Base-by-base conservation (phyloP, 2,113 vertebrate species). In the Aplodontia rufa region DNA sequence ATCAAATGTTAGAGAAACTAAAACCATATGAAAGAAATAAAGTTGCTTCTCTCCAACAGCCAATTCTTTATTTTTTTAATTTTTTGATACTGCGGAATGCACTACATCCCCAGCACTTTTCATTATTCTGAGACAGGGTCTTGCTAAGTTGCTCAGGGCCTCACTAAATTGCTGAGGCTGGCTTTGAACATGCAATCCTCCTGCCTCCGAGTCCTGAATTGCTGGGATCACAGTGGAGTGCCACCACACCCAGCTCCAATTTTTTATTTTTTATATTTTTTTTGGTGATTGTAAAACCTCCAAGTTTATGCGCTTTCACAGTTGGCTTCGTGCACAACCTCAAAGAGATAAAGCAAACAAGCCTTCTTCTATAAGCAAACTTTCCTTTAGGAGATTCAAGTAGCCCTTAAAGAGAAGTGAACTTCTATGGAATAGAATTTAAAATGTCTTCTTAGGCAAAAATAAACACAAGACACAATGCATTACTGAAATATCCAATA, bases 351-450 rank as follows among this genome's bases (percentile, higher is more conserved):
- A 71, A 92, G 64, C 51, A 88, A 47, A 69, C 26, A 69, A 42
- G 35, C 47, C 5, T 74, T 47, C 72, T 74, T 47, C 72, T 88
- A 79, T 79, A 22, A 96, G 64, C 62, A 75, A 74, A 92, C 24
- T 81, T 87, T 83, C 66, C 82, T 68, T 78, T n/a, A 42, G 60
- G 60, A 96, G 93, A 86, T 64, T 85, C 68, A 94, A 91, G 58
- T 2, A 42, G 35, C 9, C 58, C 19, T 92, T 92, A 66, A 84
- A 76, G 76, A 13, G 83, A 92, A 89, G 68, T 83, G 49, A 26
- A 81, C 75, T 96, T 87, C 71, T 30, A 47, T 16, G 6, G 30
- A 55, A 79, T 84, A 66, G 1, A 68, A 22, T 71, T 92, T 80
- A 45, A 79, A 93, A 87, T 86, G 17, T 89, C 22, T 28, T 45